Evolutionary conservation across 2,113 vertebrate genomes (phyloP), one percentile per base, ranked within the genome.

Genomic region (Sinocyclocheilus anshuiensis): DNA sequence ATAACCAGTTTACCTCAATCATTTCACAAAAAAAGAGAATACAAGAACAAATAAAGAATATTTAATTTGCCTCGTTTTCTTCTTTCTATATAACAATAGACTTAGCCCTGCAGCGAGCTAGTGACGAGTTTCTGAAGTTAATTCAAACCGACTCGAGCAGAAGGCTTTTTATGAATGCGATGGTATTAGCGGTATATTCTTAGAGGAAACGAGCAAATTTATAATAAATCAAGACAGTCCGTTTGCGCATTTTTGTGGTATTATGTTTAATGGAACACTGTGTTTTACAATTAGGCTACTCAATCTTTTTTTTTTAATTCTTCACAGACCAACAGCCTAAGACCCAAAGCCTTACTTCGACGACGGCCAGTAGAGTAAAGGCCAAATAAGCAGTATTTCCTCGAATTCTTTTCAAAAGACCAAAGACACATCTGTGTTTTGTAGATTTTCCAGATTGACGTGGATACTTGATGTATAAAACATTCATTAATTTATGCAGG

Each of bases 101-200:
- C 39, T 1, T 55, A 33, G 79, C 36, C 76, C 67, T 77, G 29
- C 74, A 59, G 75, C 76, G 79, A 77, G 48, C 42, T 67, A 45
- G n/a, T 18, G 86, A 24, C 67, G 86, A 83, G 78, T 76, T 81
- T 86, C 79, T 87, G 86, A 92, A 91, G 86, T 92, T 94, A 91
- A 93, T 92, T 91, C 86, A 90, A 88, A 90, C 91, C 91, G 92
- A 92, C 91, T 90, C 87, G 86, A 88, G 89, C 89, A 87, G 89
- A 91, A 90, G 89, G 88, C 86, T 81, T 74, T 89, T 88, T 90
- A 86, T 87, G 90, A 89, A 86, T 88, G 88, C 48, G 86, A 92
- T 89, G 86, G 91, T 71, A 87, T 86, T 87, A 90, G 82, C 67
- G 92, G 89, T 79, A 87, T 83, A 85, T 80, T 79, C 63, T 72